A percentile compares a stretch with the other conserved stretches of the same genome.
phyloP scores from a whole-genome alignment of 2,888 invertebrate genomes.

The Incurvaria masculella region DNA sequence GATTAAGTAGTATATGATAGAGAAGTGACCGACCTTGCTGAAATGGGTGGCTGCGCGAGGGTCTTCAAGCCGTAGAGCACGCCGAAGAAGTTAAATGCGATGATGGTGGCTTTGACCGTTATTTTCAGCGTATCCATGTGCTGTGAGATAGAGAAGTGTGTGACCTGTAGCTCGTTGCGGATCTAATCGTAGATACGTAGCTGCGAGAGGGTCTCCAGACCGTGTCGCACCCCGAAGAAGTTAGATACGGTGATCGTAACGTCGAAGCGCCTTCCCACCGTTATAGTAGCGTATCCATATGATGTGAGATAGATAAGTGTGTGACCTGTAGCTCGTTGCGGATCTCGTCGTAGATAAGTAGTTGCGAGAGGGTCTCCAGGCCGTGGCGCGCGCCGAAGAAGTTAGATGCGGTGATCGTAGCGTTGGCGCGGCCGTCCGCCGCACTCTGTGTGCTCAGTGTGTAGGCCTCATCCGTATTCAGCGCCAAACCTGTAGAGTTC shows the following conservation, averaged over 20 bases:
- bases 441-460: slow-evolving; percentile 35
- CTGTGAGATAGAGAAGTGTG: too few species aligned
- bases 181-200: slow-evolving; percentile 66
- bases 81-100: too few species aligned
- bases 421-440: slow-evolving; percentile 47
- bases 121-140: too few species aligned
- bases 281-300: too few species aligned
- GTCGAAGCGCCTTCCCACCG: slow-evolving; percentile 44
- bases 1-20: too few species aligned
- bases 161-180: slow-evolving; percentile 52
- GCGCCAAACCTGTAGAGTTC: slow-evolving; percentile 47
- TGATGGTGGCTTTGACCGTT: too few species aligned
- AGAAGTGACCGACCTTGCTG: too few species aligned
- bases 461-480: slow-evolving; percentile 61
- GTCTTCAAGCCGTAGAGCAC: too few species aligned
- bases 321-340: slow-evolving; percentile 53
- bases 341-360: slow-evolving; percentile 65
- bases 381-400: slow-evolving; percentile 69
- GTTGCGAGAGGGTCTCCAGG: slow-evolving; percentile 64
- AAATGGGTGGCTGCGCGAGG: too few species aligned
- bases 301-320: too few species aligned
- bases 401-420: slow-evolving; percentile 52
- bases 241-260: slow-evolving; percentile 55
- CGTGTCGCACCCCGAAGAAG: slow-evolving; percentile 68
- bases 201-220: slow-evolving; percentile 65